Conservation (phyloP, 37 sponge, comb jelly and placozoan genomes). For the Halichondria panicea region DNA sequence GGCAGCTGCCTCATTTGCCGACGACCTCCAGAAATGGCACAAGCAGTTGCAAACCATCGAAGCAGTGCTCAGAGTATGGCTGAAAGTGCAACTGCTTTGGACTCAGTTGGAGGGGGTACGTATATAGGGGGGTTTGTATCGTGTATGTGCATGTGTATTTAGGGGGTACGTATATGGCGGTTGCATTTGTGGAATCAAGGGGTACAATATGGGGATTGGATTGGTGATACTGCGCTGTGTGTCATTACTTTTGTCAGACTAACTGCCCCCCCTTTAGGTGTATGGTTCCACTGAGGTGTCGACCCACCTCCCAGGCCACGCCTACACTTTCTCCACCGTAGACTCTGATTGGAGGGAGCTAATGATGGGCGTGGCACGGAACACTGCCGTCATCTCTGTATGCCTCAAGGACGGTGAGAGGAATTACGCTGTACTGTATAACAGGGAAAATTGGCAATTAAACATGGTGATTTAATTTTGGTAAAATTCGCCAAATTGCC, state of each 20-base stretch:
- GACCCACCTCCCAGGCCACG: constrained; percentile 40
- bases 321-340: constrained; percentile 54
- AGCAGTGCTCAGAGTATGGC: constrained; percentile 75
- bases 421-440: too few species aligned
- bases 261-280: constrained; percentile 23
- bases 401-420: constrained; percentile 57
- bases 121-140: not conserved
- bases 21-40: constrained; percentile 77
- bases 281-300: constrained; percentile 49
- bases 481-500: too few species aligned
- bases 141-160: not conserved
- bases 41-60: constrained; percentile 85
- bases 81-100: constrained; percentile 77
- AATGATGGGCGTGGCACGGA: constrained; percentile 52
- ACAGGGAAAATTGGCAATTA: too few species aligned
- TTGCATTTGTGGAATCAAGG: not conserved
- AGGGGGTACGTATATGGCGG: not conserved
- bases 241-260: not conserved
- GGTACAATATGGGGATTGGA: not conserved
- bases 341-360: constrained; percentile 71
- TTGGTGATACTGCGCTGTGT: not conserved
- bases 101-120: constrained; percentile 70
- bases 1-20: constrained; percentile 72
- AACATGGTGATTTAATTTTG: too few species aligned
- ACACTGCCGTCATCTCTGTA: constrained; percentile 61